Conservation (phyloP, 1,140 invertebrate genomes). For the Dolichoris vasculosae region DNA sequence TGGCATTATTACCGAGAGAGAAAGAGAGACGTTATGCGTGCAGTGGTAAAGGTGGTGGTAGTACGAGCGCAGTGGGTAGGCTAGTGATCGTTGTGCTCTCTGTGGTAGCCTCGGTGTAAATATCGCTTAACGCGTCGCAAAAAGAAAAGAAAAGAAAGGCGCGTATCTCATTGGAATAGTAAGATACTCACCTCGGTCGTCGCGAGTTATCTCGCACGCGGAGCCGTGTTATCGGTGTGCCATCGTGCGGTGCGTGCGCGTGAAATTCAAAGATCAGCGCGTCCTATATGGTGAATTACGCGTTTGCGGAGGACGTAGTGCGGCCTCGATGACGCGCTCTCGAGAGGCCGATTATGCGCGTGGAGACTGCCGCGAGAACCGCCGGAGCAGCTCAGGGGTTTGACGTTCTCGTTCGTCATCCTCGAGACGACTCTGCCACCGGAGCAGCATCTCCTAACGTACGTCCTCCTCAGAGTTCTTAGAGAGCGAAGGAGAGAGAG, state of each 20-base stretch:
- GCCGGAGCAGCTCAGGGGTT: constrained; percentile 21
- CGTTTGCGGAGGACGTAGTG: not conserved
- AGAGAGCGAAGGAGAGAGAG: too few relatives aligned
- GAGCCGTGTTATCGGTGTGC: not conserved
- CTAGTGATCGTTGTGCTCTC: constrained; percentile 11
- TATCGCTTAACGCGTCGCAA: not conserved
- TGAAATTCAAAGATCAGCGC: constrained; percentile 1
- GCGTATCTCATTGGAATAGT: not conserved
- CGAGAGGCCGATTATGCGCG: constrained; percentile 37
- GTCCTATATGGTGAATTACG: constrained; percentile 36
- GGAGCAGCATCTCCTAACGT: constrained; percentile 39
- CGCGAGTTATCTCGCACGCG: not conserved
- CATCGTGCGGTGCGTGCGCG: not conserved
- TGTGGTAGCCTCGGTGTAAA: constrained; percentile 26
- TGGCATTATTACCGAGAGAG: constrained; percentile 23
- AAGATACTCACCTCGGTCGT: not conserved
- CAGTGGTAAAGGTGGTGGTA: constrained; percentile 3
- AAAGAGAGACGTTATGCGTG: not conserved
- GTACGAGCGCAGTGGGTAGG: not conserved
- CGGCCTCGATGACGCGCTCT: constrained; percentile 36
- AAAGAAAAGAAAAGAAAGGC: not conserved
- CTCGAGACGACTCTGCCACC: not conserved
- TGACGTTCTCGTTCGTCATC: constrained; percentile 4
- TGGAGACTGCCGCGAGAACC: not conserved
- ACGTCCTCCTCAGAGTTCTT: not conserved